Base-by-base conservation (phyloP, 2,888 invertebrate species). In the Rhagophthalmus giganteus region DNA sequence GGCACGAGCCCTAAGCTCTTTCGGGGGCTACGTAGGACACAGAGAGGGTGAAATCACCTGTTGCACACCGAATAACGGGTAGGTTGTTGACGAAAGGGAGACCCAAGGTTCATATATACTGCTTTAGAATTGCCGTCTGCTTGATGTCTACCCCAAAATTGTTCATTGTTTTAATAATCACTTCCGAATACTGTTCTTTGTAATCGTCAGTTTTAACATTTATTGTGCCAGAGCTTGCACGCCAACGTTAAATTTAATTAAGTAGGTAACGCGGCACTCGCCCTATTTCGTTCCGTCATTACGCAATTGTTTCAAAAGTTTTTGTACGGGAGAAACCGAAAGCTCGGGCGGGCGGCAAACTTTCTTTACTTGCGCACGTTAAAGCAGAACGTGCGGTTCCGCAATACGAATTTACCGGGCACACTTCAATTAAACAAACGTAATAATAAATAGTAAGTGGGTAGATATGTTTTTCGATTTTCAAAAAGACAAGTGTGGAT, bases 1-100 rank as follows among this genome's bases (percentile, higher is more conserved):
- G 55, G 46, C 24, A 46, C 40, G 34, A 47, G 38, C 55, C 51
- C 53, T 52, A 35, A 28, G 28, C 33, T 11, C 26, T 25, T 31
- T 40, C 28, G 37, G 38, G 25, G 13, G 30, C 39, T 41, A 34
- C 40, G 26, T 42, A 32, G 27, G 33, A 24, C 35, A 39, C 27
- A 24, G 40, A 39, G 46, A 37, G 55, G 35, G 55, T 34, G 31
- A 33, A 52, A 47, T 55, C 51, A 55, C 55, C 46, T 55, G 55
- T 55, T 55, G 55, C 55, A 52, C 30, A 27, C 20, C 13, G 14
- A 32, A 39, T 27, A 48, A 40, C 38, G 34, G 34, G 40, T 41
- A 37, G 30, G 24, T 52, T 41, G 47, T 33, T 52, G 39, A 46
- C 47, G 40, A 45, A 51, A 45, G 49, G 54, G 38, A 49, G 39